phyloP scores from a whole-genome alignment of 2,888 invertebrate genomes.

The Himalopsyche kuldschensis region DNA sequence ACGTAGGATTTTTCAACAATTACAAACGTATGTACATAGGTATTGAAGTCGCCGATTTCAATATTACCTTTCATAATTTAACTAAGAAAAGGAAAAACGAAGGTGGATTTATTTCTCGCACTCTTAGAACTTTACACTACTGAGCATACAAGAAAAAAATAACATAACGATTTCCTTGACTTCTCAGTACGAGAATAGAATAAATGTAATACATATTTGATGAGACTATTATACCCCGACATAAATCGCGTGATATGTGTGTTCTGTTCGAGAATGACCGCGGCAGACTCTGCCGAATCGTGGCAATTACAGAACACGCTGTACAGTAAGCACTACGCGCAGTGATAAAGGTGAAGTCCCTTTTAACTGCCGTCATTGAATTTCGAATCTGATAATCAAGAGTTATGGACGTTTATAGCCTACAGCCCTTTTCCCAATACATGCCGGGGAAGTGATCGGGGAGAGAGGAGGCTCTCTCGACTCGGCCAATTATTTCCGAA shows the following conservation, averaged over 20 bases:
- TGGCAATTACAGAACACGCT: background rate
- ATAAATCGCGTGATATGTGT: background rate
- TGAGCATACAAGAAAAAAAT: too few relatives aligned
- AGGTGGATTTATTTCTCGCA: too few relatives aligned
- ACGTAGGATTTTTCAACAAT: too few relatives aligned
- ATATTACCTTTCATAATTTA: too few relatives aligned
- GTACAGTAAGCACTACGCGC: background rate
- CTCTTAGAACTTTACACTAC: too few relatives aligned
- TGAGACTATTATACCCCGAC: background rate
- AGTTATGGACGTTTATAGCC: background rate
- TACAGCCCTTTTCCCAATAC: background rate
- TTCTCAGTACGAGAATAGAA: too few relatives aligned
- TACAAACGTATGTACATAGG: too few relatives aligned
- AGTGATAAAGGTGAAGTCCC: background rate
- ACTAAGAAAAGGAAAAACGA: too few relatives aligned
- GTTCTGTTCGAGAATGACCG: background rate
- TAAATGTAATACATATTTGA: too few relatives aligned
- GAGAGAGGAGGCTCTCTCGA: background rate
- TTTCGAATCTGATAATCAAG: slow-evolving; percentile 1
- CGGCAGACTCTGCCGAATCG: background rate
- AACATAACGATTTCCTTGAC: too few relatives aligned
- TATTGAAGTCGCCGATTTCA: too few relatives aligned
- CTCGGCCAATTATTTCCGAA: background rate
- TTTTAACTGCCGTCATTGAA: background rate
- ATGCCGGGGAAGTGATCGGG: background rate